Evolutionary conservation across 2,888 invertebrate genomes (phyloP).

Genomic region (Drosophila tanythrix): DNA sequence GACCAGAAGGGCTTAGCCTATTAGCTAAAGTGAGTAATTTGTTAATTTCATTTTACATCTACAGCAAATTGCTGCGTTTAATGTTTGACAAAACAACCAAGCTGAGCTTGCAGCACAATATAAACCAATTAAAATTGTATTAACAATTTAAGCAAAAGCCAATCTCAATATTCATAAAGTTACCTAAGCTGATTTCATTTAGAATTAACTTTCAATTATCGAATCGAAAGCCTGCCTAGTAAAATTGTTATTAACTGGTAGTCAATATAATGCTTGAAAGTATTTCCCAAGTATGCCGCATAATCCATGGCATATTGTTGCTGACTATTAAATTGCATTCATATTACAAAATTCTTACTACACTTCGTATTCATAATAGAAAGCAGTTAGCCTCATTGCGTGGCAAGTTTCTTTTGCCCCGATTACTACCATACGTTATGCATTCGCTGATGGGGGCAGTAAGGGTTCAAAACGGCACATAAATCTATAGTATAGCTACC

Average conservation of each 20-base stretch:
- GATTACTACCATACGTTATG: slow-evolving; percentile 59
- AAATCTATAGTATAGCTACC: slow-evolving; percentile 35
- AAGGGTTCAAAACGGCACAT: slow-evolving; percentile 24
- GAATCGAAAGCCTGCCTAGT: neutral
- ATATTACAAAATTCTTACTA: slow-evolving; percentile 34
- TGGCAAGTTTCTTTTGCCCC: slow-evolving; percentile 42
- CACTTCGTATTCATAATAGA: slow-evolving; percentile 26
- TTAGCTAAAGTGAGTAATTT: slow-evolving; percentile 9
- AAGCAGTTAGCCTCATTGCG: slow-evolving; percentile 52
- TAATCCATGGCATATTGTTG: slow-evolving; percentile 4
- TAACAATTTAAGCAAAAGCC: neutral
- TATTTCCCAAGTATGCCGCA: slow-evolving; percentile 10
- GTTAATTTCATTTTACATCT: slow-evolving; percentile 7
- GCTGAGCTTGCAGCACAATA: neutral
- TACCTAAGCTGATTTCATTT: neutral
- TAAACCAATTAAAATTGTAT: slow-evolving; percentile 9
- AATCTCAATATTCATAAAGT: neutral
- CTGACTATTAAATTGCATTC: slow-evolving; percentile 17
- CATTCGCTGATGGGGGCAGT: slow-evolving; percentile 35
- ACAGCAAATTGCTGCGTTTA: slow-evolving; percentile 24
- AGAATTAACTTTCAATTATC: neutral
- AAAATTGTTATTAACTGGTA: neutral
- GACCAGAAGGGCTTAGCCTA: slow-evolving; percentile 8
- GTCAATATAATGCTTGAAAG: slow-evolving; percentile 29
- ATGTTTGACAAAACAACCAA: slow-evolving; percentile 23